Percentiles rank a stretch among this genome's conserved stretches.
These are phyloP conservation scores for Cyanocitta stelleri DNA, from an alignment of 2,113 vertebrate species.

Conservation along the genomic window DNA sequence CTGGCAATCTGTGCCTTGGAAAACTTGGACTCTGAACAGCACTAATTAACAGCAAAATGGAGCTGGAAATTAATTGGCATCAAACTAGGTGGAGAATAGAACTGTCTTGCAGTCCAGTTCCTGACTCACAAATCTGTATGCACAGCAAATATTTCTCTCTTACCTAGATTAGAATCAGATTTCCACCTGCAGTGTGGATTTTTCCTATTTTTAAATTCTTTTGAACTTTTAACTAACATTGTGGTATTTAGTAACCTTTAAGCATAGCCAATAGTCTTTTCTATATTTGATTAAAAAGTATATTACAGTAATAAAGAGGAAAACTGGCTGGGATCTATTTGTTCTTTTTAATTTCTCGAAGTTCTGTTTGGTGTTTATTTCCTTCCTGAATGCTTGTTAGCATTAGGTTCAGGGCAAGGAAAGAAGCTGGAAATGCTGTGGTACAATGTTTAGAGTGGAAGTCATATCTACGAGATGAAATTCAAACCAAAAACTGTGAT, in stretches of 20 bases:
- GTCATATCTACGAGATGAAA: background rate
- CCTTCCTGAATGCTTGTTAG: background rate
- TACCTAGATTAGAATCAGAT: background rate
- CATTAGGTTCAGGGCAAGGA: background rate
- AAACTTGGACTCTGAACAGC: slow-evolving; percentile 9
- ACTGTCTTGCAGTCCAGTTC: background rate
- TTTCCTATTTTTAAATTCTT: background rate
- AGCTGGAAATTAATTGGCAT: slow-evolving; percentile 40
- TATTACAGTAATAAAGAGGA: background rate
- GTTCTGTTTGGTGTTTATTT: background rate
- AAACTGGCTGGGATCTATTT: background rate
- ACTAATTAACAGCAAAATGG: slow-evolving; percentile 46
- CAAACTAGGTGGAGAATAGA: background rate
- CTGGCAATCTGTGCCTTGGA: slow-evolving; percentile 28
- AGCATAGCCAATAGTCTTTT: background rate
- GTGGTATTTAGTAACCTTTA: background rate
- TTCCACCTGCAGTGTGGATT: background rate
- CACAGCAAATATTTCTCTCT: background rate
- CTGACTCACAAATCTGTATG: background rate
- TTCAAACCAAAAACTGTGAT: background rate
- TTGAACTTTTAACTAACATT: background rate
- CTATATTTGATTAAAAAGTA: background rate
- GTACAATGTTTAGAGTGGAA: background rate
- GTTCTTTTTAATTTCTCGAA: background rate
- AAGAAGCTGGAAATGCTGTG: background rate